phyloP scores from a whole-genome alignment of 2,888 invertebrate genomes.

The Rhingia campestris region DNA sequence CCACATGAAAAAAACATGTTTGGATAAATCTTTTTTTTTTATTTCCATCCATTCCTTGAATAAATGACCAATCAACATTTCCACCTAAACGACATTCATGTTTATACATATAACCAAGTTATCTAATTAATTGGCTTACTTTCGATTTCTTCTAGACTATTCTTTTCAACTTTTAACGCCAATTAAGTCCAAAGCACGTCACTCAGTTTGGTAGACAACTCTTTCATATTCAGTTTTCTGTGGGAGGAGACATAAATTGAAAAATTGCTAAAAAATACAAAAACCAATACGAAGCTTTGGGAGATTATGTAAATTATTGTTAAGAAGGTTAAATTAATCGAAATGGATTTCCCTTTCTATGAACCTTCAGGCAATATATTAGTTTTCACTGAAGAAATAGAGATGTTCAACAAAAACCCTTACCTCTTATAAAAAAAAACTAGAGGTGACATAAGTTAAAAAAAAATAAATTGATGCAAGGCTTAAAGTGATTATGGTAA shows the following conservation, averaged over 20 bases:
- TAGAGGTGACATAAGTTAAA: no score
- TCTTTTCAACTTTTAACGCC: background rate
- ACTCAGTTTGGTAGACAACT: slow-evolving; percentile 41
- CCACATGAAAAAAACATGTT: background rate
- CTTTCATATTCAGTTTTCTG: slow-evolving; percentile 22
- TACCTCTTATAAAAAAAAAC: no score
- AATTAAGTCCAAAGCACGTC: background rate
- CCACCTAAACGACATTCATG: slow-evolving; percentile 3
- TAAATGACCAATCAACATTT: slow-evolving; percentile 16
- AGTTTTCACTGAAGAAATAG: background rate
- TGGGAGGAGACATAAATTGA: background rate
- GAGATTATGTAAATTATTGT: slow-evolving; percentile 19
- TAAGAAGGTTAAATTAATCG: slow-evolving; percentile 22
- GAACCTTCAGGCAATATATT: slow-evolving; percentile 21
- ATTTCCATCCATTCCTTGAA: background rate
- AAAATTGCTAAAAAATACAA: background rate
- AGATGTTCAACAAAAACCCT: no score
- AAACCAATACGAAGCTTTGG: background rate
- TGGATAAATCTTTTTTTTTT: slow-evolving; percentile 5
- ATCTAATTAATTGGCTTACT: slow-evolving; percentile 2
- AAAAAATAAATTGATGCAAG: no score
- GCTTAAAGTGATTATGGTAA: no score
- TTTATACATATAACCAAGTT: background rate
- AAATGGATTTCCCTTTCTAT: slow-evolving; percentile 43
- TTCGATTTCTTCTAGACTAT: slow-evolving; percentile 10